Evolutionary conservation across 2,113 vertebrate genomes (phyloP).

Genomic region (Gracilinanus agilis): DNA sequence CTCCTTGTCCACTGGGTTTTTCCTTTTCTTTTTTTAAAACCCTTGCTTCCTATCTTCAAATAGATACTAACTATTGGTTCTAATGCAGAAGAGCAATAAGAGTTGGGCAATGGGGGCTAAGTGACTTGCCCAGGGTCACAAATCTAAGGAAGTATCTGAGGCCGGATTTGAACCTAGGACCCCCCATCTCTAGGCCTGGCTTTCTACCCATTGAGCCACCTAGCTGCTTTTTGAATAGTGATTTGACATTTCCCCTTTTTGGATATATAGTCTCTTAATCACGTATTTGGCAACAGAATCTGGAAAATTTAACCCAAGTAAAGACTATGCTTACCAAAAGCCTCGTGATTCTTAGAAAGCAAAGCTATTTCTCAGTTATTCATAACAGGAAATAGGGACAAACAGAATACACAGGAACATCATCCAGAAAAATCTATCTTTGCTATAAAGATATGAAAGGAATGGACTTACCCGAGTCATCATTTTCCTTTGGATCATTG

Average conservation of each 20-base stretch:
- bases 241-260: constrained; percentile 38
- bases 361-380: constrained; percentile 45
- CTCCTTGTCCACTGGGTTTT: background rate
- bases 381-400: background rate
- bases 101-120: too few relatives aligned
- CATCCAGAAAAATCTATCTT: background rate
- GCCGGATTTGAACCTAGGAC: too few relatives aligned
- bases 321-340: constrained; percentile 19
- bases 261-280: background rate
- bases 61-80: too few relatives aligned
- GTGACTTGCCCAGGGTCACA: too few relatives aligned
- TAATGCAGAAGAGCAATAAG: too few relatives aligned
- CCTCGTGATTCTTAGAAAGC: constrained; percentile 35
- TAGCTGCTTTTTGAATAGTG: background rate
- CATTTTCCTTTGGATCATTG: constrained; percentile 91
- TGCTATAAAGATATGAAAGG: constrained; percentile 45
- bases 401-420: constrained; percentile 33
- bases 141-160: too few relatives aligned
- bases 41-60: too few relatives aligned
- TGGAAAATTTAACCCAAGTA: constrained; percentile 51
- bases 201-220: too few relatives aligned
- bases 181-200: too few relatives aligned
- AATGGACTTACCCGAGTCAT: constrained; percentile 90
- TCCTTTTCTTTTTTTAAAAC: too few relatives aligned
- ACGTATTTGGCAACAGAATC: constrained; percentile 10